Percentiles rank a stretch among this genome's conserved stretches.
Evolutionary conservation across 2,113 vertebrate genomes (phyloP).

Genomic region (Sminthopsis crassicaudata): DNA sequence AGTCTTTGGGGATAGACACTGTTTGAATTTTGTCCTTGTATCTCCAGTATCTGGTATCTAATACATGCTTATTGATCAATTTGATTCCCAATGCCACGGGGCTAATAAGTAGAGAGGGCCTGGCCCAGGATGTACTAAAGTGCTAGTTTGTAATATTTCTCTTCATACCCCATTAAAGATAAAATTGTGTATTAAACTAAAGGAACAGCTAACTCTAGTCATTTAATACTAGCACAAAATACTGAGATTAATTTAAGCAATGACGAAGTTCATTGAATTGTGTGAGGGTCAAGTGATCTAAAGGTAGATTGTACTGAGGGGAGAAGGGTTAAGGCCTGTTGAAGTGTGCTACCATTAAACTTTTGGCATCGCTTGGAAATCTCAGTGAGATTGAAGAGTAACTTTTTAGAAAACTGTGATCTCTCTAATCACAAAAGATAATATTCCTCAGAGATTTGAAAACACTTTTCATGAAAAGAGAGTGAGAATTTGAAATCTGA

Average conservation of each 20-base stretch:
- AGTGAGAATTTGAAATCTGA: conserved; percentile 54
- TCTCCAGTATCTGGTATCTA: neutral
- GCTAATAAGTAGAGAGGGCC: neutral
- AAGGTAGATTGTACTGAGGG: neutral
- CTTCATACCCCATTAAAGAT: neutral
- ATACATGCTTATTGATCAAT: neutral
- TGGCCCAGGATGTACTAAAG: neutral
- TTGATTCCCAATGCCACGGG: neutral
- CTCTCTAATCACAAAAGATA: conserved; percentile 51
- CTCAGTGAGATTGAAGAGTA: conserved; percentile 16
- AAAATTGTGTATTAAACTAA: neutral
- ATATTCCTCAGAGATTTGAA: conserved; percentile 51
- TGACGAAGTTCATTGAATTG: neutral
- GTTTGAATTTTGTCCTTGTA: neutral
- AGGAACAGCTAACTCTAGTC: neutral
- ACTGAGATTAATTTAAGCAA: neutral
- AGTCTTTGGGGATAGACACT: neutral
- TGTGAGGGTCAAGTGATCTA: neutral
- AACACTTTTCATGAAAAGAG: conserved; percentile 54
- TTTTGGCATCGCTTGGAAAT: neutral
- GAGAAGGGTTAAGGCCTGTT: neutral
- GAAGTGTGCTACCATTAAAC: neutral
- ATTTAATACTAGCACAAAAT: neutral
- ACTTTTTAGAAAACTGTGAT: conserved; percentile 57
- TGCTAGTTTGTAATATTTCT: neutral